These are phyloP conservation scores for Okamejei kenojei DNA, from an alignment of 2,797 vertebrate species.

Conservation along the genomic window DNA sequence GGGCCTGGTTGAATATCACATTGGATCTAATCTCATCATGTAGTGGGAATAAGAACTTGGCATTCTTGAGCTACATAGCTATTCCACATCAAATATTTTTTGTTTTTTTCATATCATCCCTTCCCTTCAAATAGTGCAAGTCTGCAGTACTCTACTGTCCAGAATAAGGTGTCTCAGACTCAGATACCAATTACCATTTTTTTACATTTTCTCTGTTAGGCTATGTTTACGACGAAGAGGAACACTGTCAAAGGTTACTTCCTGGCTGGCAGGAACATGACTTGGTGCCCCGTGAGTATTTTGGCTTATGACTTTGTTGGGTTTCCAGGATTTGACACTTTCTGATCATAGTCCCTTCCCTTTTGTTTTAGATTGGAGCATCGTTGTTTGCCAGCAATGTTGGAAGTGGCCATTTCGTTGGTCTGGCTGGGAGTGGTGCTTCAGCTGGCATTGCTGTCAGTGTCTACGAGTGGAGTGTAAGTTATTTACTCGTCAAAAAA, in stretches of 20 bases:
- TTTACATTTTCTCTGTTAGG: constrained; percentile 58
- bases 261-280: constrained; percentile 86
- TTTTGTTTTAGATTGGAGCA: constrained; percentile 71
- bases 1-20: not conserved
- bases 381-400: constrained; percentile 95
- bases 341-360: not conserved
- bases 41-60: not conserved
- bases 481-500: constrained; percentile 44
- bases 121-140: not conserved
- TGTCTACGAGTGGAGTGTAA: constrained; percentile 89
- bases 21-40: not conserved
- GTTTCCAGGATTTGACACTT: not conserved
- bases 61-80: not conserved
- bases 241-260: constrained; percentile 90
- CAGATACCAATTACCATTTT: not conserved
- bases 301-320: not conserved
- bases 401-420: constrained; percentile 92
- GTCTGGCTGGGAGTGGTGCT: constrained; percentile 85
- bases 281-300: constrained; percentile 90
- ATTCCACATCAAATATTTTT: not conserved
- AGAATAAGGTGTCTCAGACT: not conserved
- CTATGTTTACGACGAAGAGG: constrained; percentile 86
- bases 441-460: constrained; percentile 76
- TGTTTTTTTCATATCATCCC: not conserved
- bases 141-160: not conserved